Evolutionary conservation across 2,888 invertebrate species (phyloP), one percentile per base, ranked within the genome.

Genomic region (Eupeodes luniger): DNA sequence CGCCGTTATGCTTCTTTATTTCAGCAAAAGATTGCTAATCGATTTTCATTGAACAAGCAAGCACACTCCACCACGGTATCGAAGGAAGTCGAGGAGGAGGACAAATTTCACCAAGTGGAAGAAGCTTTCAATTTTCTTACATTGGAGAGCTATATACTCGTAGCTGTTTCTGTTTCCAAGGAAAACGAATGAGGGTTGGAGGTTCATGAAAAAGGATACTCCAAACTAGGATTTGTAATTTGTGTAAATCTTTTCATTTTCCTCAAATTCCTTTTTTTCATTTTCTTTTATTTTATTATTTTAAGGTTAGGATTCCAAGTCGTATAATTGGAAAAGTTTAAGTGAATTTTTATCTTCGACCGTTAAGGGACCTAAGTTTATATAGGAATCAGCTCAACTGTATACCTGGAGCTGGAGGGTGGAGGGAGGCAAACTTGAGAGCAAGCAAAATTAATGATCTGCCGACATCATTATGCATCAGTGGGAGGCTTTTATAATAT

Each of bases 271-370:
- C 74, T 74, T 87, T 57, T 70, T 74, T 70, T 78, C 67, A 5
- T 69, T 76, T 70, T 66, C n/a, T 49, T n/a, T 66, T 57, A 57
- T 74, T 36, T 19, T 49, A n/a, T 66, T 57, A 57, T 74, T 36
- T 53, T 53, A 44, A 47, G 53, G 64, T 47, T 62, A 70, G 87
- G 85, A 89, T 89, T 89, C 74, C 81, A 75, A 85, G 62, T 85
- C 89, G 90, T 90, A 70, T 70, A 90, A 90, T 89, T 90, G 90
- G 90, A 89, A 90, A 90, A 90, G 89, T 90, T 90, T 85, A 89
- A 89, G 90, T 90, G 90, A 90, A 89, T 90, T 89, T 89, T 89
- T 86, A 86, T 81, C 86, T 86, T 80, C 69, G 84, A 66, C 81
- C 62, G 64, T 77, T 59, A 51, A 64, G 64, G 81, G 69, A 76